Evolutionary conservation across 2,888 invertebrate species (phyloP).

Genomic region (Dryococelus australis): DNA sequence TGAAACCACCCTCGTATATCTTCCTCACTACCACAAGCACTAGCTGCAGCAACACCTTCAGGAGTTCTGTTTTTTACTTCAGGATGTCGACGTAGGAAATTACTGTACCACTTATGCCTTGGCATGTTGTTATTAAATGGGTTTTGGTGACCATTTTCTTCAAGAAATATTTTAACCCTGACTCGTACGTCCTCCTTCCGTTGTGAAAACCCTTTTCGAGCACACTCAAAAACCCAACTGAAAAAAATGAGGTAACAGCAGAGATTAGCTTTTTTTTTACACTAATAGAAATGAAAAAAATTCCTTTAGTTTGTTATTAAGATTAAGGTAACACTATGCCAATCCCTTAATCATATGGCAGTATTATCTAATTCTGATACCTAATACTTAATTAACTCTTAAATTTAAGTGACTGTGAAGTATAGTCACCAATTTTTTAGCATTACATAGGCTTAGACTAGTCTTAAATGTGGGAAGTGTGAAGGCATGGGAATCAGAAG

Average conservation of each 20-base stretch:
- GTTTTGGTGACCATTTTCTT: not conserved
- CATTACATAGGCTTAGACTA: too few species aligned
- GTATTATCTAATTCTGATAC: not conserved
- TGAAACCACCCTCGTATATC: constrained; percentile 46
- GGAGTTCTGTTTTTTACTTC: constrained; percentile 25
- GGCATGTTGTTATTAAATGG: too few species aligned
- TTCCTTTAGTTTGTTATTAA: too few species aligned
- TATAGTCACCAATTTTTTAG: too few species aligned
- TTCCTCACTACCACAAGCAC: constrained; percentile 52
- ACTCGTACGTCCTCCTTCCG: constrained; percentile 12
- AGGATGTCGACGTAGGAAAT: constrained; percentile 28
- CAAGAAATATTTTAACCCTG: constrained; percentile 25
- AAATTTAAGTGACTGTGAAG: too few species aligned
- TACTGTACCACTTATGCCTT: not conserved
- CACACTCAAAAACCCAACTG: constrained; percentile 21
- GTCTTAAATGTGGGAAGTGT: too few species aligned
- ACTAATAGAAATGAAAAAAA: not conserved
- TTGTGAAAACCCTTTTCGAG: constrained; percentile 26
- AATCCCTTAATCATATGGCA: not conserved
- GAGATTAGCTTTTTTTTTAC: not conserved
- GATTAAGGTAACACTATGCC: too few species aligned
- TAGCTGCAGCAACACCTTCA: constrained; percentile 46
- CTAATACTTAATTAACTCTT: not conserved
- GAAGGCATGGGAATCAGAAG: too few species aligned
- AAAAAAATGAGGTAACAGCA: not conserved